phyloP scores from a whole-genome alignment of 2,113 vertebrate species.

The Saguinus imperator region DNA sequence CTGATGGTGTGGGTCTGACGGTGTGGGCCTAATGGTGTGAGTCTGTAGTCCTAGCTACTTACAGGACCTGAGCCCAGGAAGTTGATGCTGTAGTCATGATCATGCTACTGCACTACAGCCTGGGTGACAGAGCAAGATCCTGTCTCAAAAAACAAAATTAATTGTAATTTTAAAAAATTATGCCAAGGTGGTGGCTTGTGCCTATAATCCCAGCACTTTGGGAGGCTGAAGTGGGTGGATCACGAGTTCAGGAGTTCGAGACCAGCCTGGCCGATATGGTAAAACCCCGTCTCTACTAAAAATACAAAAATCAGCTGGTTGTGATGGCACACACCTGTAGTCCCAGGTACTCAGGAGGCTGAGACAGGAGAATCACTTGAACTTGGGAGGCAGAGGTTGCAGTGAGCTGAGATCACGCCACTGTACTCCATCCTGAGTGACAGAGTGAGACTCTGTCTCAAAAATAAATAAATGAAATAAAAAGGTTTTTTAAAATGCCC shows the following conservation, averaged over 20 bases:
- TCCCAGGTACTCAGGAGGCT: neutral
- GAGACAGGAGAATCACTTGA: neutral
- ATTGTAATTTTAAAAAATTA: neutral
- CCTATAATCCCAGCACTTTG: neutral
- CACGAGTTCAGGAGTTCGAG: neutral
- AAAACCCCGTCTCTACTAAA: neutral
- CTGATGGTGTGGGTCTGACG: too few species aligned
- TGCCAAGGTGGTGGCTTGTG: neutral
- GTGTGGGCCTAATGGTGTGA: too few species aligned
- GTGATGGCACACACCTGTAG: neutral
- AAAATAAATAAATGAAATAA: neutral
- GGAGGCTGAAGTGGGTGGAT: fast-evolving
- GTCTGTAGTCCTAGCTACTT: too few species aligned
- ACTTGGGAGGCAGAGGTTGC: neutral
- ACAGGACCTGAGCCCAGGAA: too few species aligned
- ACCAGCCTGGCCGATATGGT: neutral
- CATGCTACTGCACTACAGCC: too few species aligned
- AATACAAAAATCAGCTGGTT: neutral
- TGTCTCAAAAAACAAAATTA: too few species aligned
- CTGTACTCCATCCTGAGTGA: neutral
- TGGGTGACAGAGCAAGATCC: too few species aligned
- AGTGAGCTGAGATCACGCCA: neutral
- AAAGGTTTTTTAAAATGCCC: neutral
- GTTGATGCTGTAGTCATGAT: too few species aligned
- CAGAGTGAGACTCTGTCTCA: neutral